Conservation (phyloP, 2,888 invertebrate genomes). For the Orchesella flavescens region DNA sequence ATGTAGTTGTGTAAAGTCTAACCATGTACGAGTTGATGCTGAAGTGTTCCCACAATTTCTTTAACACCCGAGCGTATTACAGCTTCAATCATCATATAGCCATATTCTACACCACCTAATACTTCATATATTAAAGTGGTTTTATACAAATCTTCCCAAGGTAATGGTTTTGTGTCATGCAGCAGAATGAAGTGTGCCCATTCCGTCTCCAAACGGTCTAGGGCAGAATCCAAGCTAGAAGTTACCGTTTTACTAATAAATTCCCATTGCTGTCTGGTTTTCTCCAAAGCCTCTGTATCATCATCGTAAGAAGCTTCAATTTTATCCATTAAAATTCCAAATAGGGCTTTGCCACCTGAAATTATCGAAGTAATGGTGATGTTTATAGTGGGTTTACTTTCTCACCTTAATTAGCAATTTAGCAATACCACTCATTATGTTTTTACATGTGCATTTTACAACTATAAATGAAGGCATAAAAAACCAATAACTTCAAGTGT, state of each 20-base stretch:
- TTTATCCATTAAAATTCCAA: slow-evolving; percentile 67
- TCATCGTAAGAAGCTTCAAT: slow-evolving; percentile 51
- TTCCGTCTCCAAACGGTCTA: slow-evolving; percentile 41
- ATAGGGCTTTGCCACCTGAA: slow-evolving; percentile 65
- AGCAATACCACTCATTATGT: too few species aligned
- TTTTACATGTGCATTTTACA: too few species aligned
- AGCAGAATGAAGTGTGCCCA: slow-evolving; percentile 61
- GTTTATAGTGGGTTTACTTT: background rate
- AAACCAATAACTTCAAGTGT: too few species aligned
- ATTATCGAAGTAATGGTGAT: background rate
- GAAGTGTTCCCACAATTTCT: slow-evolving; percentile 66
- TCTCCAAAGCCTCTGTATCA: slow-evolving; percentile 33
- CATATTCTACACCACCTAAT: slow-evolving; percentile 50
- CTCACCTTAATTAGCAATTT: too few species aligned
- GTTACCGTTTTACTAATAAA: slow-evolving; percentile 58
- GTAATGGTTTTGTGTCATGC: slow-evolving; percentile 53
- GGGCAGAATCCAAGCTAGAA: slow-evolving; percentile 58
- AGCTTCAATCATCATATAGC: slow-evolving; percentile 66
- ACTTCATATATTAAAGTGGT: slow-evolving; percentile 41
- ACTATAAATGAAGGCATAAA: too few species aligned
- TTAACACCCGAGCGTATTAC: slow-evolving; percentile 65
- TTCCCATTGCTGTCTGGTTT: slow-evolving; percentile 57
- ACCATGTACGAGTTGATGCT: slow-evolving; percentile 60
- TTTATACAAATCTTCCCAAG: slow-evolving; percentile 63
- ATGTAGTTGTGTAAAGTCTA: background rate